Evolutionary conservation across 2,888 invertebrate genomes (phyloP).

Genomic region (Cacoxenus indagator): DNA sequence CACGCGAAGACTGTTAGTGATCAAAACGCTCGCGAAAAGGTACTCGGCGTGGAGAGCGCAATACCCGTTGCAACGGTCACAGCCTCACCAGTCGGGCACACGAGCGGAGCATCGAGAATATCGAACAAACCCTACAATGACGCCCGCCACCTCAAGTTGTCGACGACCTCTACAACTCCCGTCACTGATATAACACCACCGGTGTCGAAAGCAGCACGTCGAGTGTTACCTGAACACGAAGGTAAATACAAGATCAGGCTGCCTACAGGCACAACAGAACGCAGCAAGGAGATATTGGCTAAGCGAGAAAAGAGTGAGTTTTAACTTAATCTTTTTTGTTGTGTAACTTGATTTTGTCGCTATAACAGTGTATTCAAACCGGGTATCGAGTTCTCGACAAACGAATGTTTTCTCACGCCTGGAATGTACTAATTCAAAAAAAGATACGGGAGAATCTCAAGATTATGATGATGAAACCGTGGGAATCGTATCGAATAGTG

Average conservation of each 20-base stretch:
- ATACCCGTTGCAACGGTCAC: slow-evolving; percentile 74
- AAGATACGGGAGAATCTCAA: slow-evolving; percentile 35
- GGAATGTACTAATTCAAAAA: slow-evolving; percentile 33
- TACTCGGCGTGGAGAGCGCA: slow-evolving; percentile 69
- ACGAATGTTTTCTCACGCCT: slow-evolving; percentile 64
- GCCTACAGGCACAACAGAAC: slow-evolving; percentile 72
- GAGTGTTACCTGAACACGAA: slow-evolving; percentile 73
- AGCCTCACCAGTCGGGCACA: slow-evolving; percentile 40
- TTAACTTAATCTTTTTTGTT: neutral
- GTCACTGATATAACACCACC: slow-evolving; percentile 27
- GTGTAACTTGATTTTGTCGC: neutral
- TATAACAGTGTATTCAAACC: slow-evolving; percentile 65
- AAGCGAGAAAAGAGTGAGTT: slow-evolving; percentile 67
- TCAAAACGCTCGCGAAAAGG: slow-evolving; percentile 74
- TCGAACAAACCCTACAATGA: slow-evolving; percentile 28
- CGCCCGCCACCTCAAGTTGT: neutral
- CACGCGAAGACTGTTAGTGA: slow-evolving; percentile 76
- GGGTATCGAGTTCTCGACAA: slow-evolving; percentile 54
- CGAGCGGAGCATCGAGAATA: slow-evolving; percentile 36
- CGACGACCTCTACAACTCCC: neutral
- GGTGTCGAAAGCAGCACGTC: slow-evolving; percentile 62
- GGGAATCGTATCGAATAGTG: slow-evolving; percentile 51
- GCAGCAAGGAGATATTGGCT: slow-evolving; percentile 72
- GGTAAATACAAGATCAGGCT: slow-evolving; percentile 74
- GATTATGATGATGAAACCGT: slow-evolving; percentile 47